Evolutionary conservation across 1,140 invertebrate genomes (phyloP), one percentile per base, ranked within the genome.

Genomic region (Pseudobourletiella spinata): DNA sequence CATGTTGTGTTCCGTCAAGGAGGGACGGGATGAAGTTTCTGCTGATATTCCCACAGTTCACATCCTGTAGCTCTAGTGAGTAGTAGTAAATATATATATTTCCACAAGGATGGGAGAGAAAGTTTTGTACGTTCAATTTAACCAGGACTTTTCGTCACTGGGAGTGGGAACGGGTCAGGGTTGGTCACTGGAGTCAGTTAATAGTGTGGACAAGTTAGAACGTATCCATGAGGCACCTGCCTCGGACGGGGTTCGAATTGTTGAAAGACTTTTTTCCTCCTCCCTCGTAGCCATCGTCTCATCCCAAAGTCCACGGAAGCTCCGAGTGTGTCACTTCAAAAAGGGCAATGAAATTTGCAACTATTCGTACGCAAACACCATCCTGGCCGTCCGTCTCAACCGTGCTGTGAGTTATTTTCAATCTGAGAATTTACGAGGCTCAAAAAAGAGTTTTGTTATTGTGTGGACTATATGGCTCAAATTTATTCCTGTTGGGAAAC

Each of bases 281-380:
- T 96, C 92, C 71, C 80, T 99, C 68, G 91, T 98, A 70, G 94
- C 94, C 24, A 83, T 98, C 71, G 96, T 99, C 56, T 91, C 89
- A 69, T 80, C 93, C 63, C 84, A 86, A 66, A 88, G 91, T 43
- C 94, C 95, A 48, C 82, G 96, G 69, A 98, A 90, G 77, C 80
- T 97, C 20, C 89, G 89, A 79, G 93, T 99, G 28, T 97, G 91
- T 76, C 95, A 99, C 78, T 98, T 96, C 78, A 95, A 95, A 73
- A 97, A 95, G 76, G 91, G 92, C 63, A 95, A 91, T 56, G 95
- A 98, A 80, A 99, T 99, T 74, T 98, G 95, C 77, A 94, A 95
- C 76, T 97, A 98, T 79, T 95, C 90, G 73, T 99, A 98, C 75
- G 88, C 90, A 14, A 98, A 97, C 76, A 94, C 95, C 46, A 98